Percentiles rank a stretch among this genome's conserved stretches.
phyloP scores from a whole-genome alignment of 2,888 invertebrate species.

The Luperina nickerlii region DNA sequence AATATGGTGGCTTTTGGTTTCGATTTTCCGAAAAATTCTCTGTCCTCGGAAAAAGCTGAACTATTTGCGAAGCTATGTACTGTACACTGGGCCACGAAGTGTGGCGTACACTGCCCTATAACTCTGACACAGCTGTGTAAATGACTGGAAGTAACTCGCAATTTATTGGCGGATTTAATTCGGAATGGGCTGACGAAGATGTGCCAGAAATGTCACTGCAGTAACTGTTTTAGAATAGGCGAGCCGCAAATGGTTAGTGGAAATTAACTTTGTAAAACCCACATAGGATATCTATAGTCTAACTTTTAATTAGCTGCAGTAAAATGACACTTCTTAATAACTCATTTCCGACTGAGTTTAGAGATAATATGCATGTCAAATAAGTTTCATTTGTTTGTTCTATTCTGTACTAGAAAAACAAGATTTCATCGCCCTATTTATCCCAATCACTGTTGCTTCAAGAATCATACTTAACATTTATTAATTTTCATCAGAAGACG shows the following conservation, averaged over 20 bases:
- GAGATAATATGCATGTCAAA: too few species aligned
- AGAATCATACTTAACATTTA: background rate
- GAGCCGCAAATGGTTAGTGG: background rate
- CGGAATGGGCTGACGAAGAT: constrained; percentile 27
- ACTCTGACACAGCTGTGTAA: constrained; percentile 57
- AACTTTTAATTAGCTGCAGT: too few species aligned
- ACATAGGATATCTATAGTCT: background rate
- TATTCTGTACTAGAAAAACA: too few species aligned
- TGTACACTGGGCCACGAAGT: constrained; percentile 72
- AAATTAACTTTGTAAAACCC: too few species aligned
- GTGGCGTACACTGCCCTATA: constrained; percentile 72
- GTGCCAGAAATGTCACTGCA: background rate
- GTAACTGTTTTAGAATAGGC: background rate
- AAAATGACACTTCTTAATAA: too few species aligned
- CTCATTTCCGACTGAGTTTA: too few species aligned
- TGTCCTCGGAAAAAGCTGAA: constrained; percentile 68
- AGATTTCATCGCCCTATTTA: too few species aligned
- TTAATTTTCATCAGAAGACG: too few species aligned
- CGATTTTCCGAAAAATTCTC: constrained; percentile 49
- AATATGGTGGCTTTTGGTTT: constrained; percentile 4
- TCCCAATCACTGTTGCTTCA: too few species aligned
- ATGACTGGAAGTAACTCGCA: constrained; percentile 54
- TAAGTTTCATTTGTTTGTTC: too few species aligned
- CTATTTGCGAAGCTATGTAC: constrained; percentile 74
- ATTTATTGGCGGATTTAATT: constrained; percentile 26